phyloP scores from a whole-genome alignment of 2,113 vertebrate species.

The Neoarius graeffei region DNA sequence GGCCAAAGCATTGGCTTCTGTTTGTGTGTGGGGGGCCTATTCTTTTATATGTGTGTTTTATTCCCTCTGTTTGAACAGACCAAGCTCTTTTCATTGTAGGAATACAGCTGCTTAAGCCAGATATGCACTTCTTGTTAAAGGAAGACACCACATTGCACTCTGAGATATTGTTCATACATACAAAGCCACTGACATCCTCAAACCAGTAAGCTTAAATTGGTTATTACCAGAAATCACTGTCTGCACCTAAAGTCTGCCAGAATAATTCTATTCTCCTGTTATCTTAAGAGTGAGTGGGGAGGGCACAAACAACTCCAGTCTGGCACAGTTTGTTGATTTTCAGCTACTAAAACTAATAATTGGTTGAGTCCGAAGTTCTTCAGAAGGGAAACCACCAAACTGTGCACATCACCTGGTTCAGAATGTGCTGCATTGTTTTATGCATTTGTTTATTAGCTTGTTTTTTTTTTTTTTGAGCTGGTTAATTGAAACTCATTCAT shows the following conservation, averaged over 20 bases:
- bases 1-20: constrained; percentile 35
- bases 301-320: neutral
- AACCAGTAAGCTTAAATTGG: neutral
- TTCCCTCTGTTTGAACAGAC: constrained; percentile 41
- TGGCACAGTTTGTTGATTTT: neutral
- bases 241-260: constrained; percentile 14
- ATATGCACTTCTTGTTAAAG: constrained; percentile 38
- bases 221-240: constrained; percentile 2
- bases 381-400: constrained; percentile 1
- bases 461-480: neutral
- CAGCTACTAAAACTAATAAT: neutral
- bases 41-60: constrained; percentile 52
- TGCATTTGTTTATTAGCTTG: neutral
- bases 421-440: constrained; percentile 23
- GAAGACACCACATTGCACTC: constrained; percentile 23
- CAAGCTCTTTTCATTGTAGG: constrained; percentile 36
- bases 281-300: neutral
- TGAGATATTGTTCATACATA: constrained; percentile 5
- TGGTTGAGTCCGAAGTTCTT: neutral
- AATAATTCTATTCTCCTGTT: neutral
- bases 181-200: neutral
- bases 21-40: constrained; percentile 39
- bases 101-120: constrained; percentile 34
- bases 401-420: neutral
- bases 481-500: neutral